Percentiles rank a stretch among this genome's conserved stretches.
These are phyloP conservation scores for Acrossocheilus fasciatus DNA, from an alignment of 2,797 vertebrate genomes.

Conservation along the genomic window DNA sequence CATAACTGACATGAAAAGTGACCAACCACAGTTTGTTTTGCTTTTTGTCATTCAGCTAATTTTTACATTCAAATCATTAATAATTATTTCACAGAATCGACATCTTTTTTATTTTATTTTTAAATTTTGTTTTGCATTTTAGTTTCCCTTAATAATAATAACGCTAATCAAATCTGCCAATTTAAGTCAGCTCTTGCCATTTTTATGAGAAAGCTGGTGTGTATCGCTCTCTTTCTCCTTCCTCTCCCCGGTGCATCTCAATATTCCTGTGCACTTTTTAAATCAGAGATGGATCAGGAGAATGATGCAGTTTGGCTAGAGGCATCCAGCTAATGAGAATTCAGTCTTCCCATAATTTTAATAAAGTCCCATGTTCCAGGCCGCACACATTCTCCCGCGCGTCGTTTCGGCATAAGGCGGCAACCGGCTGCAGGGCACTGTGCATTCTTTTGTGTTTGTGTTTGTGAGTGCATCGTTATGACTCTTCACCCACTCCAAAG, in stretches of 20 bases:
- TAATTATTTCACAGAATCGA: not conserved
- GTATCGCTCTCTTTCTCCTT: not conserved
- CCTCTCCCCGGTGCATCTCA: not conserved
- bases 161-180: not conserved
- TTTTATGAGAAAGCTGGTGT: not conserved
- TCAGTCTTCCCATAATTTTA: slow-evolving; percentile 20
- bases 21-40: not conserved
- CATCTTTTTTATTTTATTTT: not conserved
- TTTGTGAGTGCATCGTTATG: not conserved
- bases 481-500: not conserved
- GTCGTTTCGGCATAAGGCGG: not conserved
- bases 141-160: not conserved
- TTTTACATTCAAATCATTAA: not conserved
- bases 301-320: not conserved
- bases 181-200: not conserved
- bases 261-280: not conserved
- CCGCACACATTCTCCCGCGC: not conserved
- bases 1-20: not conserved
- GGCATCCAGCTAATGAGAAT: slow-evolving; percentile 21
- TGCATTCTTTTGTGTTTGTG: slow-evolving; percentile 17
- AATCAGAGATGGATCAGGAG: slow-evolving; percentile 13
- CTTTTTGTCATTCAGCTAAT: not conserved
- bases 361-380: slow-evolving; percentile 20
- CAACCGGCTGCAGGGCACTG: not conserved
- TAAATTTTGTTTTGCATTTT: not conserved